phyloP scores from a whole-genome alignment of 2,113 vertebrate genomes.

The Corythoichthys haematopterus region DNA sequence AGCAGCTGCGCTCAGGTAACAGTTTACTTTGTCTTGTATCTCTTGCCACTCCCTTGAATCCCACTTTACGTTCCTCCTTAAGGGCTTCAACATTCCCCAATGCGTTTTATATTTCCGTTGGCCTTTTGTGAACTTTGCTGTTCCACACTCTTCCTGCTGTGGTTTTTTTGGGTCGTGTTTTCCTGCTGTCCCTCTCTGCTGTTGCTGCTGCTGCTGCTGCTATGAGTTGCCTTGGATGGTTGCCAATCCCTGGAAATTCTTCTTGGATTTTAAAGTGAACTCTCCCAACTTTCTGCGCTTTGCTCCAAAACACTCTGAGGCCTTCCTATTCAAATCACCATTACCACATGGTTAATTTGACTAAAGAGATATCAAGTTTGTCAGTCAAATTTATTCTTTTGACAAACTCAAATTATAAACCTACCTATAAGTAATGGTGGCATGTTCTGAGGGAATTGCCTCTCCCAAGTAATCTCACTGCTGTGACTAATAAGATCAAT shows the following conservation, averaged over 20 bases:
- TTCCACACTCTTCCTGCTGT: conserved; percentile 37
- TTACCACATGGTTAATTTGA: conserved; percentile 25
- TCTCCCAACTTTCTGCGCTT: conserved; percentile 32
- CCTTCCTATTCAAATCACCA: conserved; percentile 59
- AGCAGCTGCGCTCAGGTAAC: conserved; percentile 97
- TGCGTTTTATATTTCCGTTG: conserved; percentile 27
- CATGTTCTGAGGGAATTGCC: conserved; percentile 46
- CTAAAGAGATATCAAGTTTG: not conserved
- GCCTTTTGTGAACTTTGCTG: conserved; percentile 38
- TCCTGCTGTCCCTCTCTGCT: conserved; percentile 41
- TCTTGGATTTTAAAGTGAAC: conserved; percentile 36
- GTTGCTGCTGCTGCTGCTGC: conserved; percentile 30
- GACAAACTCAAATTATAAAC: conserved; percentile 12
- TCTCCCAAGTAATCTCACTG: conserved; percentile 83
- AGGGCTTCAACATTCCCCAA: not conserved
- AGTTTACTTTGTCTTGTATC: conserved; percentile 3
- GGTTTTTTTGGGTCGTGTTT: conserved; percentile 51
- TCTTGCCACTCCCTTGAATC: conserved; percentile 26
- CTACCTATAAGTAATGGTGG: conserved; percentile 45
- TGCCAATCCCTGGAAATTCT: conserved; percentile 43
- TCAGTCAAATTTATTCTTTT: not conserved
- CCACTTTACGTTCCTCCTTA: conserved; percentile 15
- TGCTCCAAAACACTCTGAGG: conserved; percentile 48
- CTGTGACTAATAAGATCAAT: conserved; percentile 86
- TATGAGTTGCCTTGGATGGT: conserved; percentile 49